Evolutionary conservation across 2,113 vertebrate species (phyloP).

Genomic region (Grus americana): DNA sequence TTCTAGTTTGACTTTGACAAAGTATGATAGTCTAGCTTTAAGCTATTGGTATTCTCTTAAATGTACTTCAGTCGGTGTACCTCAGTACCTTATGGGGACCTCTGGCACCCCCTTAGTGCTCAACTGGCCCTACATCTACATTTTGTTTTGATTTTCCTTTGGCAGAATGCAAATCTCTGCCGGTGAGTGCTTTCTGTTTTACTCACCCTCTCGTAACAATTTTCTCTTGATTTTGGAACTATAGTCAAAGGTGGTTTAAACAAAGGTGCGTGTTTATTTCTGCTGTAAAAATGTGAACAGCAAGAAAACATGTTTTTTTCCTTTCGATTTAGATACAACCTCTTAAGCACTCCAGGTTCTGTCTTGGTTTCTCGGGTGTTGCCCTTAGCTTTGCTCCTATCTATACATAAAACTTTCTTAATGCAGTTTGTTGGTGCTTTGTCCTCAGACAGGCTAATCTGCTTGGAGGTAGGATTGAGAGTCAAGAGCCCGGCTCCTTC

Average conservation of each 20-base stretch:
- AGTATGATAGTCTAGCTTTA: background rate
- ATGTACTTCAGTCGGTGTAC: background rate
- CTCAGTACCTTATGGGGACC: background rate
- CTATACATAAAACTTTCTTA: background rate
- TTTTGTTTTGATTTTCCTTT: background rate
- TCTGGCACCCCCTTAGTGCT: background rate
- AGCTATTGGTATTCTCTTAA: background rate
- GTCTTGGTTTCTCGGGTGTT: background rate
- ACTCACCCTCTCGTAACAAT: background rate
- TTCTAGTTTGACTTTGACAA: background rate
- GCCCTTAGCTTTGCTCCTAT: background rate
- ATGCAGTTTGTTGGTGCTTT: background rate
- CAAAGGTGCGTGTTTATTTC: background rate
- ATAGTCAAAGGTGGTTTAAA: background rate
- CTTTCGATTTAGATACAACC: background rate
- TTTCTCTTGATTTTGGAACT: background rate
- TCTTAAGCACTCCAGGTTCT: background rate
- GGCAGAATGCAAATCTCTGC: background rate
- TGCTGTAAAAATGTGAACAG: background rate
- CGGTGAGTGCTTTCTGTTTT: background rate
- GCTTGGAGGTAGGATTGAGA: background rate
- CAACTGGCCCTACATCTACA: background rate
- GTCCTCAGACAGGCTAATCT: background rate
- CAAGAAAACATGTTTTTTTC: background rate
- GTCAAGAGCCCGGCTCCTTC: background rate